Evolutionary conservation across 1,140 invertebrate species (phyloP).

Genomic region (Hormaphis cornu): DNA sequence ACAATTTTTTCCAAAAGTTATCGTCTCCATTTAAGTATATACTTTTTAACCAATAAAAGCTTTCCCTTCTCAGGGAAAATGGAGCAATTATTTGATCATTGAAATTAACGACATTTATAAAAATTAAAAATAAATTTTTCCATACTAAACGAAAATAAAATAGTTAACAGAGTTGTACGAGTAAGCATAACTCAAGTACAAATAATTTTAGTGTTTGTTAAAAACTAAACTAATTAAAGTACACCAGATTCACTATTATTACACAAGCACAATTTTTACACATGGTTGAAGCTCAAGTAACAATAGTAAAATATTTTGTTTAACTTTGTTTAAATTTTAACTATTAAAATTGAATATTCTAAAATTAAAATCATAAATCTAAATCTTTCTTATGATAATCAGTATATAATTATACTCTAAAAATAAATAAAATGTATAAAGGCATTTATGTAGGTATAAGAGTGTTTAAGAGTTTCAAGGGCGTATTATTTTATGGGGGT

Average conservation of each 20-base stretch:
- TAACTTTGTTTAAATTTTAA: too few species aligned
- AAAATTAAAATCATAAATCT: background rate
- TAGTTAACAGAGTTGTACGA: background rate
- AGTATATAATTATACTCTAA: background rate
- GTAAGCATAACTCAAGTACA: background rate
- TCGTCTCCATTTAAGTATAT: background rate
- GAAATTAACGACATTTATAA: background rate
- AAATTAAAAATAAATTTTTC: background rate
- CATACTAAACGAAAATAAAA: background rate
- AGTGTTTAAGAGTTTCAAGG: too few species aligned
- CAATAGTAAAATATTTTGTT: background rate
- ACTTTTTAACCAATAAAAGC: background rate
- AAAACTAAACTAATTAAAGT: background rate
- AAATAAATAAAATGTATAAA: background rate
- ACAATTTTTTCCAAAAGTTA: background rate
- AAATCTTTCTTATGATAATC: background rate
- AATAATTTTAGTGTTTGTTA: background rate
- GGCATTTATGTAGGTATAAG: background rate
- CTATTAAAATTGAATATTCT: constrained; percentile 4
- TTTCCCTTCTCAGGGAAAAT: background rate
- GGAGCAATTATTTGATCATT: background rate
- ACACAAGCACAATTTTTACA: background rate
- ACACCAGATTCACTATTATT: background rate
- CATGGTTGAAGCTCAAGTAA: background rate
- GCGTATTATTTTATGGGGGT: too few species aligned